Evolutionary conservation across 2,797 vertebrate genomes (phyloP).

Genomic region (Amblyopsis hoosieri): DNA sequence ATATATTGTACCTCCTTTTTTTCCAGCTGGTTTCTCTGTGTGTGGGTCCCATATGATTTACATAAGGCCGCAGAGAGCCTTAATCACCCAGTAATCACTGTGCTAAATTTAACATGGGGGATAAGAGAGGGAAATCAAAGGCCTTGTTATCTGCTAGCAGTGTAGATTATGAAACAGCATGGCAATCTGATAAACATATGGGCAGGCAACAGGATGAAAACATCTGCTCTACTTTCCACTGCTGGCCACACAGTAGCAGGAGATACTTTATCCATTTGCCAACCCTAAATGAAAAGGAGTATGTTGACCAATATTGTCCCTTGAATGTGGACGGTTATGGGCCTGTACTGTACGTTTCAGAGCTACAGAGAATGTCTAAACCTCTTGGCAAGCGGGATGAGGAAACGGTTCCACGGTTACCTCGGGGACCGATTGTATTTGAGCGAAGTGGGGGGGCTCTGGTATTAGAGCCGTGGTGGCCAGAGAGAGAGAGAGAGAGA

Average conservation of each 20-base stretch:
- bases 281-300: constrained; percentile 57
- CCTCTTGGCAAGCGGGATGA: constrained; percentile 43
- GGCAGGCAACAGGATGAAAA: constrained; percentile 48
- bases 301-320: constrained; percentile 37
- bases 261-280: constrained; percentile 51
- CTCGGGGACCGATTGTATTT: constrained; percentile 63
- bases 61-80: constrained; percentile 46
- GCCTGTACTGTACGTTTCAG: background rate
- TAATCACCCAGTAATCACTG: constrained; percentile 65
- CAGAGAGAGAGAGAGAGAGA: constrained; percentile 1
- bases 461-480: background rate
- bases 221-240: constrained; percentile 57
- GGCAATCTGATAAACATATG: constrained; percentile 73
- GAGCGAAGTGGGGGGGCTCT: constrained; percentile 43
- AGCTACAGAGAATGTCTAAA: constrained; percentile 45
- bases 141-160: constrained; percentile 55
- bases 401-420: constrained; percentile 58
- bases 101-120: constrained; percentile 72
- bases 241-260: constrained; percentile 68
- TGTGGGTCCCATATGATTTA: constrained; percentile 62
- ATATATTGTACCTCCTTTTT: constrained; percentile 25
- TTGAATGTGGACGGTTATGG: constrained; percentile 15
- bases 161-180: constrained; percentile 63
- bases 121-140: constrained; percentile 56
- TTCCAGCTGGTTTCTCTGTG: constrained; percentile 29